These are phyloP conservation scores for Tortrix viridana DNA, from an alignment of 2,888 invertebrate species.

Conservation along the genomic window DNA sequence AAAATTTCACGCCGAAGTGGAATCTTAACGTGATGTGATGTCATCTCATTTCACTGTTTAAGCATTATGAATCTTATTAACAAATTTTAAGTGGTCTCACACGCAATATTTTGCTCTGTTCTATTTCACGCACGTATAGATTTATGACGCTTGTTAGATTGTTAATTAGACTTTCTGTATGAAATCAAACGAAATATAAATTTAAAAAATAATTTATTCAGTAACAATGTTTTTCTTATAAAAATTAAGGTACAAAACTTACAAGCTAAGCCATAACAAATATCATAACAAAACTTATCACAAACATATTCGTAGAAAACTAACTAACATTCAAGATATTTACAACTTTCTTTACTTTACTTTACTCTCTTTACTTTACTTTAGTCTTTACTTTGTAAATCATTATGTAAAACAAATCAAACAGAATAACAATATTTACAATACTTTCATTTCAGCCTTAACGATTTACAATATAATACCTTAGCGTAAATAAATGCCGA, in stretches of 20 bases:
- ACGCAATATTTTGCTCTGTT: slow-evolving; percentile 24
- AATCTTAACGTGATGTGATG: slow-evolving; percentile 53
- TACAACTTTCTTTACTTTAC: slow-evolving; percentile 44
- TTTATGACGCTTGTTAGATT: slow-evolving; percentile 7
- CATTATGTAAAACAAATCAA: slow-evolving; percentile 10
- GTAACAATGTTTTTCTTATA: slow-evolving; percentile 42
- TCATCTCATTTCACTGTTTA: slow-evolving; percentile 50
- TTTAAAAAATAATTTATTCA: slow-evolving; percentile 41
- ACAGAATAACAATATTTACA: slow-evolving; percentile 37
- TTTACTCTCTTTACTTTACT: too few relatives aligned
- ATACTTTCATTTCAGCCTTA: slow-evolving; percentile 27
- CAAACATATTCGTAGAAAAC: slow-evolving; percentile 49
- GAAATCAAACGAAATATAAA: slow-evolving; percentile 13
- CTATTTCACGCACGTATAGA: slow-evolving; percentile 8
- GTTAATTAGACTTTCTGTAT: background rate
- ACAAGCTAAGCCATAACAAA: slow-evolving; percentile 5
- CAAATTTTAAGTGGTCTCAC: slow-evolving; percentile 18
- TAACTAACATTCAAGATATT: slow-evolving; percentile 35
- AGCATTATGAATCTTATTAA: slow-evolving; percentile 44
- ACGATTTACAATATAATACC: slow-evolving; percentile 25
- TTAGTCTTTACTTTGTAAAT: slow-evolving; percentile 33
- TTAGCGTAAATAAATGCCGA: slow-evolving; percentile 50
- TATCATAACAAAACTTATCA: slow-evolving; percentile 53
- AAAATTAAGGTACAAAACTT: slow-evolving; percentile 39
- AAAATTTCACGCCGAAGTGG: slow-evolving; percentile 47